These are phyloP conservation scores for Conus ventricosus DNA, from an alignment of 1,140 invertebrate genomes.

Conservation along the genomic window DNA sequence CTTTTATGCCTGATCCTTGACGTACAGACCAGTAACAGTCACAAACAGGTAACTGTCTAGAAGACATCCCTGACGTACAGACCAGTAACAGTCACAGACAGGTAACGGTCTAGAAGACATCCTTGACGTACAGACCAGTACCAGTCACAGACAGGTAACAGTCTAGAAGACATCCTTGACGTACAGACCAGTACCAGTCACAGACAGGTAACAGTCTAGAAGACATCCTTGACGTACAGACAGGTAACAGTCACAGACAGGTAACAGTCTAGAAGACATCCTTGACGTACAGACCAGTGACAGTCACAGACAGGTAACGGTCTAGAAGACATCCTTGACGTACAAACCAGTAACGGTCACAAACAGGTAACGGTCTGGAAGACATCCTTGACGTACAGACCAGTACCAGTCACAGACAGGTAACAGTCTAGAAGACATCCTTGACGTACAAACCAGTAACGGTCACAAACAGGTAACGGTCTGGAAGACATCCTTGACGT, in stretches of 20 bases:
- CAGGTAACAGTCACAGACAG: conserved; percentile 61
- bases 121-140: no score
- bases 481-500: background rate
- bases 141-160: conserved; percentile 66
- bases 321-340: background rate
- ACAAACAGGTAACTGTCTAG: conserved; percentile 60
- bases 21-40: conserved; percentile 39
- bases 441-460: no score
- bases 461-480: conserved; percentile 64
- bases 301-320: conserved; percentile 65
- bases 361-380: conserved; percentile 56
- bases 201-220: conserved; percentile 60
- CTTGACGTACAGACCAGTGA: no score
- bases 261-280: conserved; percentile 34
- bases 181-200: conserved; percentile 40
- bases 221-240: background rate
- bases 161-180: background rate
- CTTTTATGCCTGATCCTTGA: no score
- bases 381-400: background rate
- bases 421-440: conserved; percentile 21
- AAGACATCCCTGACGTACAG: background rate
- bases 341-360: conserved; percentile 42
- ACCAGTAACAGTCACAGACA: conserved; percentile 59
- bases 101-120: conserved; percentile 41
- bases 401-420: conserved; percentile 63